Conservation (phyloP, 1,140 invertebrate genomes). For the Drosophila bocki region DNA sequence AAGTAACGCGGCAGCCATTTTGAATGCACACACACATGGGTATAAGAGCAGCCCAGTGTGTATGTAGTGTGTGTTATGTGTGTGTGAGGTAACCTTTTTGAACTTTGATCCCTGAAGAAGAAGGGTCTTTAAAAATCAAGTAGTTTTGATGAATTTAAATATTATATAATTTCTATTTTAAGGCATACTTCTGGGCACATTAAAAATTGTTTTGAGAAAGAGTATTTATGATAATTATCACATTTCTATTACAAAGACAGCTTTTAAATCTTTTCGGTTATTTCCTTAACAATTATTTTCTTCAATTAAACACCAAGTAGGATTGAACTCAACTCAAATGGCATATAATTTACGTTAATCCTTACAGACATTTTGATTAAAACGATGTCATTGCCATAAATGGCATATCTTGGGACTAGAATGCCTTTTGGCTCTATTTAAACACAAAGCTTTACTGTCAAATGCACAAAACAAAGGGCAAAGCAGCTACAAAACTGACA, state of each 20-base stretch:
- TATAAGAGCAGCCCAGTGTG: neutral
- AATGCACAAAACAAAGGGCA: slow-evolving; percentile 46
- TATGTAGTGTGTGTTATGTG: neutral
- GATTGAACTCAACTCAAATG: slow-evolving; percentile 5
- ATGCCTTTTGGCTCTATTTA: slow-evolving; percentile 22
- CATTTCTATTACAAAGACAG: no score
- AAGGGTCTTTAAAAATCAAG: neutral
- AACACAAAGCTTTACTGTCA: slow-evolving; percentile 36
- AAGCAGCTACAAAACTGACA: slow-evolving; percentile 27
- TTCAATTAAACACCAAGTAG: neutral
- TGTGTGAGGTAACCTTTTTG: slow-evolving; percentile 13
- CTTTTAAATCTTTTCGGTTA: neutral
- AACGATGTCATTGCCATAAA: slow-evolving; percentile 34
- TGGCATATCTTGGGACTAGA: slow-evolving; percentile 22
- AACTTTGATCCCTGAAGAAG: slow-evolving; percentile 33
- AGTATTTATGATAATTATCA: neutral
- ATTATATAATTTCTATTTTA: neutral
- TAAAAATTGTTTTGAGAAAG: neutral
- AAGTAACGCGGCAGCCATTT: slow-evolving; percentile 52
- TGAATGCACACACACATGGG: slow-evolving; percentile 22
- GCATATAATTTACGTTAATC: neutral
- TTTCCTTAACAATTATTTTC: neutral
- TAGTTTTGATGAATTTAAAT: neutral
- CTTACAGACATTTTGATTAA: slow-evolving; percentile 27
- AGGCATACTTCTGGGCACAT: neutral